Percentiles rank a stretch among this genome's conserved stretches.
phyloP scores from a whole-genome alignment of 2,113 vertebrate genomes.

The Theristicus caerulescens region DNA sequence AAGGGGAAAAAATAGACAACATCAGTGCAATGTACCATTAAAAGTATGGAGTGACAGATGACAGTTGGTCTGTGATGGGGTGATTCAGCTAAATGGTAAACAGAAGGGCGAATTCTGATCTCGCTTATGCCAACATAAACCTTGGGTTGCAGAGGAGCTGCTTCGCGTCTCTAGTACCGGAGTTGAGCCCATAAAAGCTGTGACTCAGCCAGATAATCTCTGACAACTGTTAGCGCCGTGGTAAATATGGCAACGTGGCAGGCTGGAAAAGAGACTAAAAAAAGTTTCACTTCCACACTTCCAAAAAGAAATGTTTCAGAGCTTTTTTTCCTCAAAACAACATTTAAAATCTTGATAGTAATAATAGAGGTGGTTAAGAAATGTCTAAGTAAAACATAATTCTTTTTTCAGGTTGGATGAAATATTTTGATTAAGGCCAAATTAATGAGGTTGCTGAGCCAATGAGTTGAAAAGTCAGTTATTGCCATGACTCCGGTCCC shows the following conservation, averaged over 20 bases:
- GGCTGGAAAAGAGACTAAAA: constrained; percentile 49
- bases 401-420: background rate
- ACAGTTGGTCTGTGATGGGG: constrained; percentile 69
- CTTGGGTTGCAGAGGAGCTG: constrained; percentile 61
- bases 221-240: constrained; percentile 56
- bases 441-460: background rate
- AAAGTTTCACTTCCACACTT: constrained; percentile 40
- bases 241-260: constrained; percentile 64
- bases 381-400: background rate
- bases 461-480: background rate
- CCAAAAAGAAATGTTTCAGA: background rate
- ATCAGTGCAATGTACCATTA: constrained; percentile 66
- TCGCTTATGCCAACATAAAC: constrained; percentile 57
- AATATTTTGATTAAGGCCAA: background rate
- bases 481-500: background rate
- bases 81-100: constrained; percentile 70
- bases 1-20: constrained; percentile 60
- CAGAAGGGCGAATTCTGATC: constrained; percentile 65
- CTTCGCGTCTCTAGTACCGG: background rate
- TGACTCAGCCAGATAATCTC: constrained; percentile 69
- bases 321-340: background rate
- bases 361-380: background rate
- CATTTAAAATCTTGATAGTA: background rate
- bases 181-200: constrained; percentile 55
- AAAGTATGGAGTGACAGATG: constrained; percentile 67